Evolutionary conservation across 92 coral and sea anemone genomes (phyloP), one percentile per base, ranked within the genome.

Genomic region (Palythoa heliodiscus): DNA sequence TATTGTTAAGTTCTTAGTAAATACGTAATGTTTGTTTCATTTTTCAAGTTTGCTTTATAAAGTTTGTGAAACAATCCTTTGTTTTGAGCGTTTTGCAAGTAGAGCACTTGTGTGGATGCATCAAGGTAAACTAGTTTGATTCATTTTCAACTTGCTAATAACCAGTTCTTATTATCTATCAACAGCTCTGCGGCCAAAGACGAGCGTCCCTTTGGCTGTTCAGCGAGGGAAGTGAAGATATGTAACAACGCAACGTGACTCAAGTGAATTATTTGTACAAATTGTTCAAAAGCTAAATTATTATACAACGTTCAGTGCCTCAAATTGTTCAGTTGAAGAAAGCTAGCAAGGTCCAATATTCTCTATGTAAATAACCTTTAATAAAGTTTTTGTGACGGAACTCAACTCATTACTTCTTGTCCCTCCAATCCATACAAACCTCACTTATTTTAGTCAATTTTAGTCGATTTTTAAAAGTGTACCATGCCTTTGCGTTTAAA

Each of bases 121-220:
- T 20, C 3, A 67, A 24, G 14, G 29, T 66, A 66, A 66, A 6
- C 6, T 14, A 11, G 16, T 1, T 17, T 13, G 19, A 4, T 74
- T 2, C 37, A 48, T 4, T 3, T 7, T 15, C 17, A 39, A 47
- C 25, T 40, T 20, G 2, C 50, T 29, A 13, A 23, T 3, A 4
- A 19, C 3, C 1, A 16, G 16, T 23, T 67, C 24, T 70, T 38
- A 11, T 38, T 13, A 76, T 58, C 76, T 29, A 37, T 55, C 83
- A 83, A 17, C 92, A 96, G 98, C 99, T 38, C 81, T 96, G 72
- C 89, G 99, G 19, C 99, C 99, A 35, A 96, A 78, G 89, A 96
- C 99, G n/a, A 94, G 99, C 77, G 99, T 96, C 14, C 86, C 91
- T 16, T 78, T 76, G 22, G 50, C 78, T 54, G 64, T 89, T 7